Evolutionary conservation across 2,888 invertebrate genomes (phyloP).

Genomic region (Drosophila kambysellisi): DNA sequence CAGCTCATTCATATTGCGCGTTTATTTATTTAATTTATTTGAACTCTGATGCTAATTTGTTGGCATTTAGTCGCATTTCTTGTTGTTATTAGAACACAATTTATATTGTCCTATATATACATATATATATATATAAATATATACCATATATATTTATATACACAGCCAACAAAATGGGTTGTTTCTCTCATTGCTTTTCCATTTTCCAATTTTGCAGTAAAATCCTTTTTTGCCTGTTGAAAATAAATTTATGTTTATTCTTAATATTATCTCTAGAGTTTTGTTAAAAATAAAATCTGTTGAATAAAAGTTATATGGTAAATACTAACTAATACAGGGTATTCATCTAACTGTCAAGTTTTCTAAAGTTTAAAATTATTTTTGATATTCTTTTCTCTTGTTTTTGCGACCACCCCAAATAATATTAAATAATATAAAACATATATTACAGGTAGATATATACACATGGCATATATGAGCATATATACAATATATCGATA

Average conservation of each 20-base stretch:
- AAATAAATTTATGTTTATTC: not conserved
- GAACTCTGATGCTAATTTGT: conserved; percentile 69
- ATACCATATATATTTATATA: not conserved
- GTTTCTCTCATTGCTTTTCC: not conserved
- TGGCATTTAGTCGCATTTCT: conserved; percentile 57
- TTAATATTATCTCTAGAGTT: not conserved
- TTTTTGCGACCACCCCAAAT: conserved; percentile 6
- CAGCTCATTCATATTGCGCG: conserved; percentile 48
- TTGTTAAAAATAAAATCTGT: not conserved
- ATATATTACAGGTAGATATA: not conserved
- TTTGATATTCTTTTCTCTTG: not conserved
- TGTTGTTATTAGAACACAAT: conserved; percentile 53
- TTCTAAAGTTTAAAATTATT: not conserved
- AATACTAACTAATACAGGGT: not conserved
- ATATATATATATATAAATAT: not conserved
- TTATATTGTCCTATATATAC: conserved; percentile 13
- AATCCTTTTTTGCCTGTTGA: not conserved
- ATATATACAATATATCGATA: not conserved
- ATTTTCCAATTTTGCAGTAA: not conserved
- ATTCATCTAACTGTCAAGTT: not conserved
- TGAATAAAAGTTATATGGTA: not conserved
- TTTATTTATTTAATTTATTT: conserved; percentile 66
- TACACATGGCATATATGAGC: not conserved
- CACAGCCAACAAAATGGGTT: not conserved
- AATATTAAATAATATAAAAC: not conserved